These are phyloP conservation scores for Sterna hirundo DNA, from an alignment of 2,113 vertebrate genomes.

Conservation along the genomic window DNA sequence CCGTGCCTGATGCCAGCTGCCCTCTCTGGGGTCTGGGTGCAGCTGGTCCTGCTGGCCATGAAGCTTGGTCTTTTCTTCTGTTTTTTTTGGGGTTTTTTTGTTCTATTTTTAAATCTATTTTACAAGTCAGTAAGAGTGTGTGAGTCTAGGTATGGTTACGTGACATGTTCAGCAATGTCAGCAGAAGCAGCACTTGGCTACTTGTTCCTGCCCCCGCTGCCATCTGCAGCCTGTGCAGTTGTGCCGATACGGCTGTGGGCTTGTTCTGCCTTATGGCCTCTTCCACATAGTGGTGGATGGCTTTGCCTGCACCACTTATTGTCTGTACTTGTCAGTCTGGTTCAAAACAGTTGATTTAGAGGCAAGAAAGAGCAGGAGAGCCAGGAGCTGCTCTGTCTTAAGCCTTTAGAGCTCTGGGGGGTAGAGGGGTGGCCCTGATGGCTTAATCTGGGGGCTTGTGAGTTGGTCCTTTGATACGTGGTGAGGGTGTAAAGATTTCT, in stretches of 20 bases:
- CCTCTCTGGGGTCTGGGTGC: not conserved
- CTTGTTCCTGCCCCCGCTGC: not conserved
- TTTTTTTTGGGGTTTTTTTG: not conserved
- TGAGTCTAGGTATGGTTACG: not conserved
- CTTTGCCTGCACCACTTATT: not conserved
- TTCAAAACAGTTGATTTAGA: not conserved
- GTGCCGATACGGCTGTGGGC: not conserved
- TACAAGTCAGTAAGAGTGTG: not conserved
- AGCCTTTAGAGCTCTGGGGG: not conserved
- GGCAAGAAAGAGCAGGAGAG: not conserved
- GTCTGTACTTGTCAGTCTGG: not conserved
- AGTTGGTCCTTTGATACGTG: not conserved
- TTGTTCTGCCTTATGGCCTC: not conserved
- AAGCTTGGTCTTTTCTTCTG: not conserved
- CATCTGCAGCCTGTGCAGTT: not conserved
- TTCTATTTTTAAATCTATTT: not conserved
- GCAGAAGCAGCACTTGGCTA: not conserved
- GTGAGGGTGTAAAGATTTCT: not conserved
- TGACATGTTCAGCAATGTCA: not conserved
- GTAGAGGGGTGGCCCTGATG: fast-evolving
- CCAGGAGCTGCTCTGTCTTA: not conserved
- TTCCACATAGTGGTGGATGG: not conserved
- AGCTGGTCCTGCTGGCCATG: not conserved
- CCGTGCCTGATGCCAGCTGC: not conserved
- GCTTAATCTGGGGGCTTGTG: not conserved